phyloP scores from a whole-genome alignment of 2,888 invertebrate species.

The Tethea ocularis region DNA sequence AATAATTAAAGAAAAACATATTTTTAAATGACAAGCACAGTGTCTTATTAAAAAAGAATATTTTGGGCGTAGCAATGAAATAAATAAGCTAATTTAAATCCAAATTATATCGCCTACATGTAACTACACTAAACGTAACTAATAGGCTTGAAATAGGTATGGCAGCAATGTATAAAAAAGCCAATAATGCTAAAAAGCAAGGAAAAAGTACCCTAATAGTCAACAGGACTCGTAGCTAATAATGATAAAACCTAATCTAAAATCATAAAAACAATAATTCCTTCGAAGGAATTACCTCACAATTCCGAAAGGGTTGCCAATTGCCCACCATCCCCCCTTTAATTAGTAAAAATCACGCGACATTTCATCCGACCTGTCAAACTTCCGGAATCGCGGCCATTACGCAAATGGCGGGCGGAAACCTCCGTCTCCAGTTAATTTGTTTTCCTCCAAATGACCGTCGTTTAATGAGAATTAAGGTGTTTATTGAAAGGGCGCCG shows the following conservation, averaged over 20 bases:
- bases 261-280: constrained; percentile 13
- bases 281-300: constrained; percentile 25
- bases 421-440: constrained; percentile 66
- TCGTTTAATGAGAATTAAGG: constrained; percentile 72
- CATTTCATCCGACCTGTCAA: constrained; percentile 80
- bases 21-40: too few species aligned
- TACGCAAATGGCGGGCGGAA: constrained; percentile 64
- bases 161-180: too few species aligned
- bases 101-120: too few species aligned
- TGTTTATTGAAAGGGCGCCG: constrained; percentile 70
- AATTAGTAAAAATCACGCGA: constrained; percentile 80
- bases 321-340: constrained; percentile 49
- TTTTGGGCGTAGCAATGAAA: too few species aligned
- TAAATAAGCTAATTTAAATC: too few species aligned
- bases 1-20: not conserved
- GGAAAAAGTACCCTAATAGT: not conserved
- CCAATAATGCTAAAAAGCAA: too few species aligned
- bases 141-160: too few species aligned
- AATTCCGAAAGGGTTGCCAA: constrained; percentile 35
- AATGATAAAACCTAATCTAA: not conserved
- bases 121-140: too few species aligned
- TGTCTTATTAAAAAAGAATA: too few species aligned
- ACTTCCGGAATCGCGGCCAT: constrained; percentile 67
- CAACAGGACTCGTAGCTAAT: not conserved
- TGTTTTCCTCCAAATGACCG: constrained; percentile 75